Evolutionary conservation across 2,113 vertebrate species (phyloP), one percentile per base, ranked within the genome.

Genomic region (Lonchura striata): DNA sequence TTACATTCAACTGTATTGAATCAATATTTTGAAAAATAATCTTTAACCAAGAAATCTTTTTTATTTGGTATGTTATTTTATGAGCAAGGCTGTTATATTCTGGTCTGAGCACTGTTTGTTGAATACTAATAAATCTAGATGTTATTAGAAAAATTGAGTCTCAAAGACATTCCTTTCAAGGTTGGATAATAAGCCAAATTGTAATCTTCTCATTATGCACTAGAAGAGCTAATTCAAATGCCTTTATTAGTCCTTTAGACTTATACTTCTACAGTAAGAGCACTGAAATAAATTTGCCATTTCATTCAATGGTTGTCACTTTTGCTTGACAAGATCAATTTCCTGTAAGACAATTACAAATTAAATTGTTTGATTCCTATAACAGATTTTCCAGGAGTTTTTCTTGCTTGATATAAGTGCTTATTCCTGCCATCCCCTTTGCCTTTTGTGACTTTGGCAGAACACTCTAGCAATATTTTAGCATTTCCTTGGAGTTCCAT

Each of bases 51-150:
- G 12, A 77, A 69, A 42, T 64, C 23, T n/a, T 1, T 68, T 37
- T 25, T 60, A 56, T 60, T 81, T 72, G 74, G 3, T 23, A 8
- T 47, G 3, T 8, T 59, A 49, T 53, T 24, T 87, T 70, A 20
- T 52, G 28, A 80, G 7, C 7, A 60, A 61, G 31, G 27, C 8
- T 5, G 74, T 84, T 74, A 33, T 84, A 31, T 74, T 77, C n/a
- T 24, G 50, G 22, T 37, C 31, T 88, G 41, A 74, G 9, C 39
- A 80, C 15, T 0, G 0, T 3, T 8, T 47, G 10, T 22, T 61
- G 42, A 85, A 70, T 78, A 46, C 3, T n/a, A 44, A 65, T 74
- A 60, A 78, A 65, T 68, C 35, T 70, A 92, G n/a, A 35, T 61
- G 11, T 3, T 90, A 30, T 52, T 61, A 69, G 35, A 69, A 84